A percentile compares a stretch with the other conserved stretches of the same genome.
Evolutionary conservation across 2,888 invertebrate genomes (phyloP).

Genomic region (Polymixis lichenea): DNA sequence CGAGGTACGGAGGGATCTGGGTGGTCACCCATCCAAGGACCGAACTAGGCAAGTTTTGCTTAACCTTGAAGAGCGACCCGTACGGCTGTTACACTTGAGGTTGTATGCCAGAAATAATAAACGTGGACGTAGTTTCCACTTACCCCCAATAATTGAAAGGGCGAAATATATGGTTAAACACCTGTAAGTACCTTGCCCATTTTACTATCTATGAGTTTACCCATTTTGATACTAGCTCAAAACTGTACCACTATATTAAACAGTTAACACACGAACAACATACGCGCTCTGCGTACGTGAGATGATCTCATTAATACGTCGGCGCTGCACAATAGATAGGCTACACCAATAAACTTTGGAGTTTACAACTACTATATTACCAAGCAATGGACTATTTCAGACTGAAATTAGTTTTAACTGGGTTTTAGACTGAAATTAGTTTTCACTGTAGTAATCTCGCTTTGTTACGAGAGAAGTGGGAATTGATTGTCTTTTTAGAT

Average conservation of each 20-base stretch:
- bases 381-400: neutral
- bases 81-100: no score
- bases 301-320: slow-evolving; percentile 36
- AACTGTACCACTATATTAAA: neutral
- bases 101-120: no score
- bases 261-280: neutral
- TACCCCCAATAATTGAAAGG: neutral
- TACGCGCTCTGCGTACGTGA: neutral
- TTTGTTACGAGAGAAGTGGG: neutral
- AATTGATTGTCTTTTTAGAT: neutral
- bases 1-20: no score
- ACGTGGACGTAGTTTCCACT: neutral
- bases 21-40: no score
- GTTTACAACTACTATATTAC: slow-evolving; percentile 5
- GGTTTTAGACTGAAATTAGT: slow-evolving; percentile 10
- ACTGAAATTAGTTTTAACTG: slow-evolving; percentile 20
- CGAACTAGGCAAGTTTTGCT: no score
- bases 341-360: slow-evolving; percentile 29
- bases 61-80: no score
- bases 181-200: neutral
- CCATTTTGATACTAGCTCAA: neutral
- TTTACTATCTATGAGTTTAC: neutral
- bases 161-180: neutral
- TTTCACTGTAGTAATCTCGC: neutral
- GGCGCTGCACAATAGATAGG: neutral